Evolutionary conservation across 2,797 vertebrate species (phyloP).

Genomic region (Myotis myotis): DNA sequence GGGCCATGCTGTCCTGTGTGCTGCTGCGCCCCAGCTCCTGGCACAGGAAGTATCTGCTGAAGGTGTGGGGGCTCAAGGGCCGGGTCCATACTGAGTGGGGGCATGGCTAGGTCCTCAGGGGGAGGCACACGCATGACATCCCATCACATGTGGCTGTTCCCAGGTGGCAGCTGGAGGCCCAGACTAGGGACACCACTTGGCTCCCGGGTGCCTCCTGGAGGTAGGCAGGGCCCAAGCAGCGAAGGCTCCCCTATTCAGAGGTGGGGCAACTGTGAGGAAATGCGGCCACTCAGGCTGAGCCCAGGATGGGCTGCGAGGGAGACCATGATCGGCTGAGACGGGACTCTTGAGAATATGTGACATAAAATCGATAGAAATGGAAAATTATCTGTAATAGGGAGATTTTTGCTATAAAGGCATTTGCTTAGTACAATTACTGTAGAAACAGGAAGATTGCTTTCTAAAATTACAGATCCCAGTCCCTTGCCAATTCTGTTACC

Average conservation of each 20-base stretch:
- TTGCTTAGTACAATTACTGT: not conserved
- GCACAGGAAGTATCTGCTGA: rapidly evolving
- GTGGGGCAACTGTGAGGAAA: rapidly evolving
- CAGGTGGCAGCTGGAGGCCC: not conserved
- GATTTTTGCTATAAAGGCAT: not conserved
- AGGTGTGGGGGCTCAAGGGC: not conserved
- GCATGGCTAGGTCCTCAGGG: not conserved
- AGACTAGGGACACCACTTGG: too few species aligned
- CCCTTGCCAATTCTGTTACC: not conserved
- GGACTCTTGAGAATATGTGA: too few species aligned
- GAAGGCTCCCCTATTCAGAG: rapidly evolving
- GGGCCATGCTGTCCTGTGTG: too few species aligned
- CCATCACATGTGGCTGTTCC: not conserved
- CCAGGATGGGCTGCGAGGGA: too few species aligned
- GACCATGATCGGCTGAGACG: rapidly evolving
- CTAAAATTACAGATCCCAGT: not conserved
- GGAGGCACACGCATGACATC: not conserved
- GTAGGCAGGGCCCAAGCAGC: not conserved
- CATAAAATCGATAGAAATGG: rapidly evolving
- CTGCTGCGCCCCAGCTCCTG: not conserved
- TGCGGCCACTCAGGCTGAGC: too few species aligned
- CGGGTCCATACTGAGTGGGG: rapidly evolving
- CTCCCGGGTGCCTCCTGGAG: not conserved
- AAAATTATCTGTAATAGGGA: not conserved
- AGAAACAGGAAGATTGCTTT: not conserved